These are phyloP conservation scores for Torymus texanus DNA, from an alignment of 2,888 invertebrate species.

Conservation along the genomic window DNA sequence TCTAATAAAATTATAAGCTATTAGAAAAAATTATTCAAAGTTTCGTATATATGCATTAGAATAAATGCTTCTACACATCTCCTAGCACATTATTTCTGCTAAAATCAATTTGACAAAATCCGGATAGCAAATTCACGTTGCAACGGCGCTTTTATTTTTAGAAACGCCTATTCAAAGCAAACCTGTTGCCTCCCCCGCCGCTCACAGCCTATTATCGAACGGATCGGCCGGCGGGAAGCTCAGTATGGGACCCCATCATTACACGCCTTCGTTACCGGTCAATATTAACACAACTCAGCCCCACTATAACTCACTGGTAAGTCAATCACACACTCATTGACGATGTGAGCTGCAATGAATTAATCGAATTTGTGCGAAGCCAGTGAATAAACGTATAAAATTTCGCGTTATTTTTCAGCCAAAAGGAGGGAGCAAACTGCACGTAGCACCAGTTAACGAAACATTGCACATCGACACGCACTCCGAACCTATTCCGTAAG, in stretches of 20 bases:
- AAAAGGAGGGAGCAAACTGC: constrained; percentile 71
- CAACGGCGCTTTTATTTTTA: constrained; percentile 52
- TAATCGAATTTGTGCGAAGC: neutral
- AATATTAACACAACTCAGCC: constrained; percentile 76
- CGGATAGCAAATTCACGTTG: neutral
- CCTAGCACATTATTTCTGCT: too few species aligned
- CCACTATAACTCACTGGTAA: constrained; percentile 76
- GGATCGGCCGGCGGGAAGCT: constrained; percentile 80
- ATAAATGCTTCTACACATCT: too few species aligned
- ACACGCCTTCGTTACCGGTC: constrained; percentile 80
- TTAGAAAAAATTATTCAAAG: too few species aligned
- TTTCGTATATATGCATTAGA: too few species aligned
- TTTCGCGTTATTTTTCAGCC: constrained; percentile 66
- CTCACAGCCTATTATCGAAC: constrained; percentile 85
- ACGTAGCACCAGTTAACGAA: constrained; percentile 79
- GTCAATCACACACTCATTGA: constrained; percentile 35
- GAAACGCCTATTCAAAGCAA: constrained; percentile 76
- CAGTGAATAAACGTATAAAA: neutral
- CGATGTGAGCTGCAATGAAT: too few species aligned
- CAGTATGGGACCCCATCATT: constrained; percentile 84
- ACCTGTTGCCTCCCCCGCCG: constrained; percentile 86
- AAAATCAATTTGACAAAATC: neutral
- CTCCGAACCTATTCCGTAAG: constrained; percentile 90
- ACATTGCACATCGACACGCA: constrained; percentile 92
- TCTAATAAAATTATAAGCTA: too few species aligned